Evolutionary conservation across 2,888 invertebrate species (phyloP).

Genomic region (Caenorhabditis panamensis): DNA sequence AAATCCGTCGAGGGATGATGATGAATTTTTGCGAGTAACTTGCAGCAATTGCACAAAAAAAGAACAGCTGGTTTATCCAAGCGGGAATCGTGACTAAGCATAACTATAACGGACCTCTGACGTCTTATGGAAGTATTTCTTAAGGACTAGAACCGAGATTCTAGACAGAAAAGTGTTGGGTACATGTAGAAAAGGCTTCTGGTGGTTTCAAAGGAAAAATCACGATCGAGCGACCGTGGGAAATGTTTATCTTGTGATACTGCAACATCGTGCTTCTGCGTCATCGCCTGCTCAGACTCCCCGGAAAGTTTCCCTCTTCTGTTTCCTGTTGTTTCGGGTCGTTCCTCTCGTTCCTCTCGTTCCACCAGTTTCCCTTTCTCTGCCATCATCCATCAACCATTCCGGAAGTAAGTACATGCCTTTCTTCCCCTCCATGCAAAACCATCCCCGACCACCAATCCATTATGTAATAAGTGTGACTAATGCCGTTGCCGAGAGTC

Average conservation of each 20-base stretch:
- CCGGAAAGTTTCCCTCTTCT: not conserved
- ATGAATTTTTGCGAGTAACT: too few relatives aligned
- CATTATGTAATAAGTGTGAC: constrained; percentile 54
- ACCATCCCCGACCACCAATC: not conserved
- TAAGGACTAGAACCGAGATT: too few relatives aligned
- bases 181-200: not conserved
- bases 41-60: too few relatives aligned
- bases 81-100: too few relatives aligned
- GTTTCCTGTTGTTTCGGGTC: too few relatives aligned
- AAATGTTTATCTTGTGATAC: constrained; percentile 43
- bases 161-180: too few relatives aligned
- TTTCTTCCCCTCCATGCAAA: constrained; percentile 9
- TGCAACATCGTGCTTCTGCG: constrained; percentile 19
- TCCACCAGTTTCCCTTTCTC: not conserved
- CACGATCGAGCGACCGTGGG: not conserved
- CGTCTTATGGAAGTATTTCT: too few relatives aligned
- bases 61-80: too few relatives aligned
- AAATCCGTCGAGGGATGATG: not conserved
- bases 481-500: constrained; percentile 45
- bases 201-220: not conserved
- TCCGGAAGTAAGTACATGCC: constrained; percentile 33
- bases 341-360: not conserved
- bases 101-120: too few relatives aligned
- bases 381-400: constrained; percentile 1
- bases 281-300: too few relatives aligned